Percentiles rank a stretch among this genome's conserved stretches.
Conservation (phyloP, 2,113 vertebrate species). For the Myiozetetes cayanensis region DNA sequence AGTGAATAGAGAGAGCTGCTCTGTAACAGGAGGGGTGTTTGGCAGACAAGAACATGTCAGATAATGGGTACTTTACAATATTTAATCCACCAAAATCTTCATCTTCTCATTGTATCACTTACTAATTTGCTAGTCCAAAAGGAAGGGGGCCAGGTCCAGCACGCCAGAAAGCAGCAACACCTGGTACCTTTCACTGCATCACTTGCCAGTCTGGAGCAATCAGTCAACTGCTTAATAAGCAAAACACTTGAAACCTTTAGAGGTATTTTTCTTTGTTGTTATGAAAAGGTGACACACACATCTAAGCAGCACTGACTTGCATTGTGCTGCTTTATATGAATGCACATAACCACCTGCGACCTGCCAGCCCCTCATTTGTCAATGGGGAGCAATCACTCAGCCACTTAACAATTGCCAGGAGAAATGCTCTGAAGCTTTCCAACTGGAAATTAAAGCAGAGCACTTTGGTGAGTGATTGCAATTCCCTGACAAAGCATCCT, state of each 20-base stretch:
- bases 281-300: conserved; percentile 16
- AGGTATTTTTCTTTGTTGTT: conserved; percentile 69
- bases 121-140: neutral
- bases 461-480: conserved; percentile 33
- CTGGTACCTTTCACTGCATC: conserved; percentile 11
- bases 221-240: conserved; percentile 67
- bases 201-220: conserved; percentile 67
- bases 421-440: neutral
- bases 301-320: neutral
- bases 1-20: neutral
- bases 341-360: conserved; percentile 61
- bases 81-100: neutral
- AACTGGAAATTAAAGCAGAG: conserved; percentile 13
- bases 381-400: conserved; percentile 59
- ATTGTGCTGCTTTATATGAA: conserved; percentile 8
- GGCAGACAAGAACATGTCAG: neutral
- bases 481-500: conserved; percentile 12
- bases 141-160: neutral
- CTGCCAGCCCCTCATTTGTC: conserved; percentile 53
- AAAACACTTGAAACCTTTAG: conserved; percentile 54
- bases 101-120: neutral
- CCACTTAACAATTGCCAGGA: conserved; percentile 41
- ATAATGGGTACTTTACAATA: neutral
- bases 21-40: neutral
- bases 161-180: neutral